These are phyloP conservation scores for Apogon hyalosoma DNA, from an alignment of 2,797 vertebrate species.

Conservation along the genomic window DNA sequence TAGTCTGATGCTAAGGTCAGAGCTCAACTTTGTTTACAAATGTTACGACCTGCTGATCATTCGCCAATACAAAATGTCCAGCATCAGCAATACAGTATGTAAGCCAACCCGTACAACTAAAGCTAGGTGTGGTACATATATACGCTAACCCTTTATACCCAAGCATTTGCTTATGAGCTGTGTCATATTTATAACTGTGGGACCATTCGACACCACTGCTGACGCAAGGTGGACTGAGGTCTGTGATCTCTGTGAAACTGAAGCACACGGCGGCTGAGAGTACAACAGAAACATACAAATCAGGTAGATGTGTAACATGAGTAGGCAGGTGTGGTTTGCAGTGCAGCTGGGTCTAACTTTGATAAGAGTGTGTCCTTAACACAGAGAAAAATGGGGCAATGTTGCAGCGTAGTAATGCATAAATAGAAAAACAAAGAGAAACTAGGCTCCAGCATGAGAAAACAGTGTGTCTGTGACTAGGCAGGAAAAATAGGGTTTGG, in stretches of 20 bases:
- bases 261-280: not conserved
- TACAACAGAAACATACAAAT: not conserved
- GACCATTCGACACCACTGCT: slow-evolving; percentile 82
- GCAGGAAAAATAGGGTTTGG: slow-evolving; percentile 63
- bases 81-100: slow-evolving; percentile 72
- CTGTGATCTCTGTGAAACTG: slow-evolving; percentile 36
- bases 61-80: slow-evolving; percentile 49
- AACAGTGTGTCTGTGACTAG: slow-evolving; percentile 51
- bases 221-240: slow-evolving; percentile 72
- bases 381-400: not conserved
- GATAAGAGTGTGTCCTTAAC: not conserved
- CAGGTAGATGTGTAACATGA: not conserved
- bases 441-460: not conserved
- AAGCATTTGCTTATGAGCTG: slow-evolving; percentile 75
- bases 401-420: not conserved
- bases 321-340: not conserved
- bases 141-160: slow-evolving; percentile 72
- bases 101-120: slow-evolving; percentile 69
- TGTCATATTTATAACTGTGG: slow-evolving; percentile 82
- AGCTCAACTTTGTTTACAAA: slow-evolving; percentile 50
- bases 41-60: slow-evolving; percentile 3
- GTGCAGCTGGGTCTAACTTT: not conserved
- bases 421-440: slow-evolving; percentile 1
- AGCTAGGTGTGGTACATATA: slow-evolving; percentile 79
- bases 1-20: slow-evolving; percentile 8